Conservation (phyloP, 64 coral and sea anemone species). For the Actinia tenebrosa region DNA sequence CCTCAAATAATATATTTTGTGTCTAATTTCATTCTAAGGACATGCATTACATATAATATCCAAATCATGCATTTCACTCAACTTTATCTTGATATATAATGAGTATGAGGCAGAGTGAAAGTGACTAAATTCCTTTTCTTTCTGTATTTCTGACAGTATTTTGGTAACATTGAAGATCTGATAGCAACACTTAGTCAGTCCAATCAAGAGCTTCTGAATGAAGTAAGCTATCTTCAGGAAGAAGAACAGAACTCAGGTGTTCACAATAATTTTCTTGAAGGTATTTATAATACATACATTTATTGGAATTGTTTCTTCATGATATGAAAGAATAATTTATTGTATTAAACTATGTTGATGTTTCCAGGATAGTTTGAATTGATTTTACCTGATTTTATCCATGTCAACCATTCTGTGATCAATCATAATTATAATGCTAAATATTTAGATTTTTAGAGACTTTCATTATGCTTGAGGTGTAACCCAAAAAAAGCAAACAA, state of each 20-base stretch:
- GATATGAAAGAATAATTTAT: too few relatives aligned
- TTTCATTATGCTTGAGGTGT: too few relatives aligned
- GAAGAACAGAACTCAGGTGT: neutral
- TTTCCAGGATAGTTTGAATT: neutral
- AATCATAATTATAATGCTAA: too few relatives aligned
- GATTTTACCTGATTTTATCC: too few relatives aligned
- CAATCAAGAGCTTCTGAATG: conserved; percentile 5
- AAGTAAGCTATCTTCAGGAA: conserved; percentile 2
- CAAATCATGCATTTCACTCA: neutral
- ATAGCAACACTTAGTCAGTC: conserved; percentile 4
- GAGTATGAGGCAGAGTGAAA: neutral
- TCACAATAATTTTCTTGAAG: neutral
- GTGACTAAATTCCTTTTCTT: neutral
- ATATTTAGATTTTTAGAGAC: too few relatives aligned
- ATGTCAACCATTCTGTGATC: too few relatives aligned
- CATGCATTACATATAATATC: too few relatives aligned
- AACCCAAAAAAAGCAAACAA: too few relatives aligned
- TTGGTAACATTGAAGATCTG: conserved; percentile 5
- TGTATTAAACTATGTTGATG: neutral
- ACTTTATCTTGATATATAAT: neutral
- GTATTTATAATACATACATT: neutral
- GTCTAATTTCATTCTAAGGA: too few relatives aligned
- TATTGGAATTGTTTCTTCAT: too few relatives aligned
- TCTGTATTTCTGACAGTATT: neutral
- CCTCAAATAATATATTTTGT: too few relatives aligned